Evolutionary conservation across 1,140 invertebrate genomes (phyloP), one percentile per base, ranked within the genome.

Genomic region (Brachionus paranguensis): DNA sequence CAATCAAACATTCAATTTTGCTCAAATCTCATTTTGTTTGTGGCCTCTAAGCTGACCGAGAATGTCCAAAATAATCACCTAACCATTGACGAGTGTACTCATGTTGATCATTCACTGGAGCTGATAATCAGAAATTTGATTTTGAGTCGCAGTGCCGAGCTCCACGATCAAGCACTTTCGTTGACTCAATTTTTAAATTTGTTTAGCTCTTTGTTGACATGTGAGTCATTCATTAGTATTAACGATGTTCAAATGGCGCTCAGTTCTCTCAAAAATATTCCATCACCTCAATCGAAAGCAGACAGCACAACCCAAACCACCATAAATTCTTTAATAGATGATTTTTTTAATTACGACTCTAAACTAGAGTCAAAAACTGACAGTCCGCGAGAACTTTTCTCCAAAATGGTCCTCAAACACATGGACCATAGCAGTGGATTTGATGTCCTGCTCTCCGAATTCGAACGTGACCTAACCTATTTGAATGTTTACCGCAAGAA

Each of bases 401-500:
- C 68, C 5, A 37, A 43, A 43, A 72, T 72, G 5, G 33, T n/a
- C n/a, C n/a, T 72, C 1, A 72, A 72, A 17, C 41, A 72, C 41
- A 17, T 72, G 7, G 6, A 41, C 33, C 14, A 41, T 10, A 14
- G 12, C 17, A 43, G 24, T 43, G 29, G 68, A 17, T 72, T 72
- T 43, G n/a, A 41, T 24, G 2, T 5, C 14, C 29, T 72, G 8
- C 17, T 45, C 17, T 0, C 29, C n/a, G 68, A 72, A 41, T 72
- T 72, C 7, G 68, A 72, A 72, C 33, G n/a, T 17, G n/a, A 24
- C 37, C 33, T 72, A 10, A 20, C 20, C 33, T 72, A 72, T 72
- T 43, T 72, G 17, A 72, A 72, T 72, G 68, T 72, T 7, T 72
- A 72, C 17, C 68, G 68, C 41, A 72, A 72, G n/a, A 72, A 72